Evolutionary conservation across 2,888 invertebrate genomes (phyloP), one percentile per base, ranked within the genome.

Genomic region (Drosophila anceps): DNA sequence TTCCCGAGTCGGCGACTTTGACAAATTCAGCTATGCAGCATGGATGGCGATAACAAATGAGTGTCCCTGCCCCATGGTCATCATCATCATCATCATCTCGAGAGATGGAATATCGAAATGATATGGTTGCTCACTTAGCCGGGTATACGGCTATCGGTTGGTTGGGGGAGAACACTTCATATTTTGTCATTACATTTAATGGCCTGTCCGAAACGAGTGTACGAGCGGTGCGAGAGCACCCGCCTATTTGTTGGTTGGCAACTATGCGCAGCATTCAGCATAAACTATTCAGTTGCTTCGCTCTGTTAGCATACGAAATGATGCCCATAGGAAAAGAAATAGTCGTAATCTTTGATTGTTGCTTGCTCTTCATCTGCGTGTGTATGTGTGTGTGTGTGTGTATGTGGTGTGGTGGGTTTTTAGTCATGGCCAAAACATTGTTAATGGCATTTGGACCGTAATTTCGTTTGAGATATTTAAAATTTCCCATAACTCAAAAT

Each of bases 401-500:
- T 72, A 27, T 37, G 48, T 68, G 24, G 31, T 33, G n/a, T 8
- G 33, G 53, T 53, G 35, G 20, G 53, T 53, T 75, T 73, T 76
- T 79, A 71, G 76, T 70, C 81, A 82, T 78, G 73, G 82, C 73
- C 76, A 79, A 69, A 73, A 79, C 61, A 73, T 86, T 89, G 80
- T 89, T 90, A 90, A 91, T 91, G 82, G 82, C 88, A 88, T 89
- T 90, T 73, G 67, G 70, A 70, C 77, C 79, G 89, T 90, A 86
- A 84, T 91, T 90, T 87, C 66, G 72, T 71, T 83, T 60, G 73
- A 76, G 69, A 76, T 76, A 73, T 79, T 78, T 80, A 72, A 83
- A 84, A 84, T 84, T 90, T 91, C 90, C 90, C 91, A 91, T 90
- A 90, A 91, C 80, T 90, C 88, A 91, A 90, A 91, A 90, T 85